Evolutionary conservation across 2,888 invertebrate genomes (phyloP), one percentile per base, ranked within the genome.

Genomic region (Stictocephala bisonia): DNA sequence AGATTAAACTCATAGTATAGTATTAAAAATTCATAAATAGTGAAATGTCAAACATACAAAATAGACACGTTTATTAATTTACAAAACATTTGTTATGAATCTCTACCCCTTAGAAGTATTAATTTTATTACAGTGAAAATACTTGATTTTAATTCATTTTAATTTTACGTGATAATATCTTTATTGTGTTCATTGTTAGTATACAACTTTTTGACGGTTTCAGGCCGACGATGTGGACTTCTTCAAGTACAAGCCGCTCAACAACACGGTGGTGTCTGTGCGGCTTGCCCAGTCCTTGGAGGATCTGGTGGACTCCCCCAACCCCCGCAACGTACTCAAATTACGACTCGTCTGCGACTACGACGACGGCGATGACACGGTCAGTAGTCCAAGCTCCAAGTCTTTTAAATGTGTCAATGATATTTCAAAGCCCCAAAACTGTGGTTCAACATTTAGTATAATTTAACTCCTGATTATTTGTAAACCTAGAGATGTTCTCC

Each of bases 241-340:
- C 82, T 93, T 93, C 84, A 87, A 89, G 3, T 90, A 90, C 83
- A 87, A 89, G 44, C 93, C 94, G 80, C 83, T 93, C 68, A 94
- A 95, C 85, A 85, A 88, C 20, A 93, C 94, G 0, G 90, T 91
- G 77, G 90, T 95, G 76, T 90, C 93, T 3, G 87, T 95, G 66
- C 86, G 91, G 71, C 84, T 95, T 75, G 91, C 92, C 0, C 90
- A 91, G 83, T 91, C 92, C 1, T 85, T 95, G 77, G 94, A 95
- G 80, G 88, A 90, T 67, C 85, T 95, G 51, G 95, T 95, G 22
- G 95, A 95, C 85, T 88, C 90, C 20, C 93, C 93, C 81, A 87
- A 88, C 66, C 93, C 94, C 0, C 90, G 91, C 82, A 94, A 94
- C 84, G 89, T 94, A 58, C 87, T 94, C 74, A 94, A 94, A 85